Evolutionary conservation across 2,888 invertebrate genomes (phyloP).

Genomic region (Poecilobothrus nobilitatus): DNA sequence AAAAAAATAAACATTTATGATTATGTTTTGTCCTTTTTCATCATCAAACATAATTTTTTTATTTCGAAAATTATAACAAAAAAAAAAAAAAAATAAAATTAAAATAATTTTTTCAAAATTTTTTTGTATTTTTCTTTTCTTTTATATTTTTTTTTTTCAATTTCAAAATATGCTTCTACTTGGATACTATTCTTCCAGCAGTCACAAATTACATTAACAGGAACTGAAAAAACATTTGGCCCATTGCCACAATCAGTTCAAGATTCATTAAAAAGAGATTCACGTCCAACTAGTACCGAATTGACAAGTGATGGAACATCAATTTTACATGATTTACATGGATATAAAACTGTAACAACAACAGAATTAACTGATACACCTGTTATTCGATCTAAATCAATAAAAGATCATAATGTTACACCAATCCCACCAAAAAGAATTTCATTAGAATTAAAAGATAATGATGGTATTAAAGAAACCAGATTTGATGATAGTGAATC

Average conservation of each 20-base stretch:
- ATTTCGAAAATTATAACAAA: no score
- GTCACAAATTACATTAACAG: not conserved
- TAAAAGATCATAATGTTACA: not conserved
- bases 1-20: no score
- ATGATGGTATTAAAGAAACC: not conserved
- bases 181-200: not conserved
- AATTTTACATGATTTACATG: not conserved
- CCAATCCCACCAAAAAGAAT: slow-evolving; percentile 1
- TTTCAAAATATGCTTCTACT: not conserved
- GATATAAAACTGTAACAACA: not conserved
- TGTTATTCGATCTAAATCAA: not conserved
- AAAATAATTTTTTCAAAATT: not conserved
- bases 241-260: not conserved
- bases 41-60: not conserved
- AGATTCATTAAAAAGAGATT: not conserved
- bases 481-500: slow-evolving; percentile 17
- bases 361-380: not conserved
- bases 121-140: not conserved
- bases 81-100: not conserved
- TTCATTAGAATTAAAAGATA: slow-evolving; percentile 9
- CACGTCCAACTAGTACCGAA: not conserved
- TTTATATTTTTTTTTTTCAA: not conserved
- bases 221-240: not conserved
- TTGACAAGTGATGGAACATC: not conserved
- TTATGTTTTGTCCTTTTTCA: slow-evolving; percentile 2